phyloP scores from a whole-genome alignment of 2,888 invertebrate genomes.

The Gnatocerus cornutus region DNA sequence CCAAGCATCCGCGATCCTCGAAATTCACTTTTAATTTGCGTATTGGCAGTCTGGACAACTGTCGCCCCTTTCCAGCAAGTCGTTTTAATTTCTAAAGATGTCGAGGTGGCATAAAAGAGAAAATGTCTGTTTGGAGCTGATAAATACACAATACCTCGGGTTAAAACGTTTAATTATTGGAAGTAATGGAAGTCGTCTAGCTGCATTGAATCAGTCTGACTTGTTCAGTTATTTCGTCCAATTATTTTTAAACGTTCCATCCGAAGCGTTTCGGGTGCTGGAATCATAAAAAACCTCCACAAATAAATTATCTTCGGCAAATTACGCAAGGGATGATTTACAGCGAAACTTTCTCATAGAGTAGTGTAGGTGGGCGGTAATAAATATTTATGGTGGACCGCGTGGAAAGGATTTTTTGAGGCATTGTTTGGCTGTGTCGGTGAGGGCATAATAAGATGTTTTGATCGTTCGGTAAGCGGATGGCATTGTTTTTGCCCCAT shows the following conservation, averaged over 20 bases:
- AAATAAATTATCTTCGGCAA: constrained; percentile 42
- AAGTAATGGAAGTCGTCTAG: constrained; percentile 54
- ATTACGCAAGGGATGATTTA: constrained; percentile 41
- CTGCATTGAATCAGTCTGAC: constrained; percentile 47
- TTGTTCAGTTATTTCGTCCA: constrained; percentile 47
- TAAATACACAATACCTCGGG: constrained; percentile 64
- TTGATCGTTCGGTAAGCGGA: constrained; percentile 58
- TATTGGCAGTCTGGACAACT: constrained; percentile 2
- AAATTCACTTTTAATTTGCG: not conserved
- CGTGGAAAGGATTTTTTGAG: constrained; percentile 17
- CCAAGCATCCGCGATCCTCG: too few species aligned
- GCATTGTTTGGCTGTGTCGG: constrained; percentile 25
- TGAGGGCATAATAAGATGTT: constrained; percentile 58
- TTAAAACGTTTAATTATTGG: constrained; percentile 65
- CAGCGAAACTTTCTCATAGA: constrained; percentile 9
- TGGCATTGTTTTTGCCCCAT: constrained; percentile 65
- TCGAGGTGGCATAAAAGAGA: constrained; percentile 54
- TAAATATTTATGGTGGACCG: constrained; percentile 30
- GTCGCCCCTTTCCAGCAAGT: constrained; percentile 10
- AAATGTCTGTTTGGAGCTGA: constrained; percentile 64
- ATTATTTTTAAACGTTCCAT: constrained; percentile 48
- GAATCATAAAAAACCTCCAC: constrained; percentile 18
- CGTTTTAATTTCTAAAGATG: constrained; percentile 41
- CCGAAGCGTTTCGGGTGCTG: constrained; percentile 12
- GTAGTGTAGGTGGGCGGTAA: constrained; percentile 18